Evolutionary conservation across 1,140 invertebrate species (phyloP).

Genomic region (Polypedilum pembai): DNA sequence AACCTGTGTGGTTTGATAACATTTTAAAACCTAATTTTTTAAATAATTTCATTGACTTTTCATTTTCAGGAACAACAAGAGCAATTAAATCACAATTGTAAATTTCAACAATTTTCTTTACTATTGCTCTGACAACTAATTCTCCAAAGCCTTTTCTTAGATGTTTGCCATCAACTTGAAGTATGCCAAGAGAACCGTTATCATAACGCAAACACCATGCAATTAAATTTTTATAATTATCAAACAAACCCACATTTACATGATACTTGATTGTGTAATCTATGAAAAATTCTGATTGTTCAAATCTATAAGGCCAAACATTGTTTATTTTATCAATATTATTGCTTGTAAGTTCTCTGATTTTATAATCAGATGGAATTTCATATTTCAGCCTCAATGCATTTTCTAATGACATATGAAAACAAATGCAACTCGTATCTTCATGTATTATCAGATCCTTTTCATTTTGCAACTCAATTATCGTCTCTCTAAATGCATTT

Average conservation of each 20-base stretch:
- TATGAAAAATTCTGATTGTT: neutral
- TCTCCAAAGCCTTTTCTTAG: conserved; percentile 41
- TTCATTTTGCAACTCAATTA: neutral
- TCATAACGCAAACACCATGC: conserved; percentile 12
- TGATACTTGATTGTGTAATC: conserved; percentile 6
- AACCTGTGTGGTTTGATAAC: too few relatives aligned
- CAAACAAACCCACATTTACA: neutral
- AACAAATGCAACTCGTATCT: neutral
- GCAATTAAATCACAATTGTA: conserved; percentile 40
- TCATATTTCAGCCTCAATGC: neutral
- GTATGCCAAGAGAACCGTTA: conserved; percentile 41
- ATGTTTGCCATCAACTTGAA: conserved; percentile 39
- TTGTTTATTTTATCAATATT: neutral
- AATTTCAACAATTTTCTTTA: conserved; percentile 36
- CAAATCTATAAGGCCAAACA: neutral
- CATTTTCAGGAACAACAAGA: conserved; percentile 37
- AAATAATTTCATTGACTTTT: conserved; percentile 35
- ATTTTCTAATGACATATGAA: neutral
- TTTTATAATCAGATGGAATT: neutral
- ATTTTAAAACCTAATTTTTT: too few relatives aligned
- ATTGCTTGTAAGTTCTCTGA: neutral
- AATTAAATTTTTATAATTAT: neutral
- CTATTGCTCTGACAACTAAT: conserved; percentile 38
- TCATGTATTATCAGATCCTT: neutral
- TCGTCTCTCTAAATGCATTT: neutral